Evolutionary conservation across 2,113 vertebrate genomes (phyloP).

Genomic region (Leuciscus idus): DNA sequence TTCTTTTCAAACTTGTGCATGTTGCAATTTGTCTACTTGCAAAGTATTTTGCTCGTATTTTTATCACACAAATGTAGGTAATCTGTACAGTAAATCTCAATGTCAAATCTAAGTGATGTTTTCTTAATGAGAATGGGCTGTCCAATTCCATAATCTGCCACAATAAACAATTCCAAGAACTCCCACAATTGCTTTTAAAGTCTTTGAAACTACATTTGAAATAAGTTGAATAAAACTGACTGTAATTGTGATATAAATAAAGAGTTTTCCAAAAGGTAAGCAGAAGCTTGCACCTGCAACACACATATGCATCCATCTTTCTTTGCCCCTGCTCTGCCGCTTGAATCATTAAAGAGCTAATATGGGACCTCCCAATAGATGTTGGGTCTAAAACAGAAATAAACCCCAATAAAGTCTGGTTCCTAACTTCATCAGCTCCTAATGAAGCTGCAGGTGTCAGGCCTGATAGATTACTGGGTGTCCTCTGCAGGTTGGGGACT

Average conservation of each 20-base stretch:
- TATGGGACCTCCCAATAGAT: slow-evolving; percentile 44
- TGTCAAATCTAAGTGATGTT: neutral
- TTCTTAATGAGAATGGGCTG: neutral
- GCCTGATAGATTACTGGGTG: slow-evolving; percentile 59
- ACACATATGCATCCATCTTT: slow-evolving; percentile 7
- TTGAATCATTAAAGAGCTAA: slow-evolving; percentile 36
- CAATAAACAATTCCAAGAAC: neutral
- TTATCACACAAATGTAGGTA: neutral
- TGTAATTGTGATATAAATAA: no score
- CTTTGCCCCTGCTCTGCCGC: neutral
- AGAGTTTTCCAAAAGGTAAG: neutral
- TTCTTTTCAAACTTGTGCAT: neutral
- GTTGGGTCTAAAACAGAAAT: slow-evolving; percentile 52
- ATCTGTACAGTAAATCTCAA: neutral
- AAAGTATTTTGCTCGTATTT: neutral
- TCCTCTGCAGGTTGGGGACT: slow-evolving; percentile 53
- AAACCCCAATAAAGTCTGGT: slow-evolving; percentile 55
- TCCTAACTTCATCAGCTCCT: slow-evolving; percentile 65
- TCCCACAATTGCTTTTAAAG: neutral
- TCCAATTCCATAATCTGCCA: neutral
- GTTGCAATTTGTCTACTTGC: neutral
- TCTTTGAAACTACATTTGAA: neutral
- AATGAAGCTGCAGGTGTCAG: slow-evolving; percentile 67
- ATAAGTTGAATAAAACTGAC: neutral
- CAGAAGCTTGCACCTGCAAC: slow-evolving; percentile 31